Percentiles rank a stretch among this genome's conserved stretches.
phyloP scores from a whole-genome alignment of 1,140 invertebrate species.

The Drosophila saltans region DNA sequence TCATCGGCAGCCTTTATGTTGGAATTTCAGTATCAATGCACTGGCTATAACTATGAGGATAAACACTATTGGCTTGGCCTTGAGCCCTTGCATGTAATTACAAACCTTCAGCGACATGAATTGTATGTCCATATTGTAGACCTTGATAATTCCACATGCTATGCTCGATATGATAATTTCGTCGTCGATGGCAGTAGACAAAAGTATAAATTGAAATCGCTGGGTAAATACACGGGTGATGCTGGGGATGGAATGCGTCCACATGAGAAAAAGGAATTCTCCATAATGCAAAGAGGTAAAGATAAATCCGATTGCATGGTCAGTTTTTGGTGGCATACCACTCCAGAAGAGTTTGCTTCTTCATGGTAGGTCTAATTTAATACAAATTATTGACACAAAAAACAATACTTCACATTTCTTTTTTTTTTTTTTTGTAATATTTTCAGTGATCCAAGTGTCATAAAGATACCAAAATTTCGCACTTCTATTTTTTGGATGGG shows the following conservation, averaged over 20 bases:
- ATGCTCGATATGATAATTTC: slow-evolving; percentile 24
- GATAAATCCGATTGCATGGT: neutral
- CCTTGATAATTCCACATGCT: slow-evolving; percentile 16
- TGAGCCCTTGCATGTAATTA: slow-evolving; percentile 8
- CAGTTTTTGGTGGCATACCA: slow-evolving; percentile 6
- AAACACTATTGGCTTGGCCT: slow-evolving; percentile 16
- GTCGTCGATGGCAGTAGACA: neutral
- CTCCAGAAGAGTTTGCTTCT: neutral
- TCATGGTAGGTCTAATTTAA: neutral
- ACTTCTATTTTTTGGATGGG: slow-evolving; percentile 2
- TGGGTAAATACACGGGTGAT: slow-evolving; percentile 4
- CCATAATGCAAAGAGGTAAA: neutral
- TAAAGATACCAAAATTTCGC: neutral
- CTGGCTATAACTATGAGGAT: neutral
- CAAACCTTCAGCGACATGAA: slow-evolving; percentile 8
- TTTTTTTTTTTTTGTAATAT: neutral
- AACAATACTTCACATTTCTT: too few species aligned
- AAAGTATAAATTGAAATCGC: slow-evolving; percentile 13
- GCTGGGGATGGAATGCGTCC: slow-evolving; percentile 9
- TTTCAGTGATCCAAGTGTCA: neutral
- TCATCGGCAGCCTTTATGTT: neutral
- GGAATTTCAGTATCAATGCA: neutral
- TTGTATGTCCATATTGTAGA: slow-evolving; percentile 21
- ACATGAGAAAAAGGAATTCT: slow-evolving; percentile 5
- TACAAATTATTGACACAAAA: too few species aligned